Percentiles rank a stretch among this genome's conserved stretches.
Evolutionary conservation across 1,140 invertebrate species (phyloP).

Genomic region (Phymastichus coffea): DNA sequence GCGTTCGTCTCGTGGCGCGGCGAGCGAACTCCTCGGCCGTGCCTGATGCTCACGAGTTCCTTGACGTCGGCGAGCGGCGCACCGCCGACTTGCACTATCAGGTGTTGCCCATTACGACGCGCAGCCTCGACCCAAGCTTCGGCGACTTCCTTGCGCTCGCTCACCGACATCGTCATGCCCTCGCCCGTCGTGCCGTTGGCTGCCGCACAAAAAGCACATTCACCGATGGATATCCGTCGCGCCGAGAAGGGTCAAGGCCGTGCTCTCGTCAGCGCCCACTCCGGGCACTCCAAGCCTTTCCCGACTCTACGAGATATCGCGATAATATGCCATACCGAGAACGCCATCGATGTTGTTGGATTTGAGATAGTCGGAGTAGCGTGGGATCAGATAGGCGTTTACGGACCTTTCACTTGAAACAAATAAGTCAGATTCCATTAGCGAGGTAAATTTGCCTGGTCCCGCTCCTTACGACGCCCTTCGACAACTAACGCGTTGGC

Average conservation of each 20-base stretch:
- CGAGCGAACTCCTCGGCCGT: too few relatives aligned
- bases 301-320: too few relatives aligned
- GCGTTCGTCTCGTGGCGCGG: not conserved
- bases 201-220: slow-evolving; percentile 38
- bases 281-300: too few relatives aligned
- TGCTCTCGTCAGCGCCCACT: too few relatives aligned
- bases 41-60: slow-evolving; percentile 65
- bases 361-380: slow-evolving; percentile 6
- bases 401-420: not conserved
- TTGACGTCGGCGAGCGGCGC: slow-evolving; percentile 69
- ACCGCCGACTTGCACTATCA: slow-evolving; percentile 80
- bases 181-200: slow-evolving; percentile 81
- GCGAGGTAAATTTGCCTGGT: too few relatives aligned
- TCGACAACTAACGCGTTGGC: slow-evolving; percentile 2
- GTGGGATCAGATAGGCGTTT: not conserved
- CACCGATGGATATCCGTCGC: not conserved
- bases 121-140: slow-evolving; percentile 67
- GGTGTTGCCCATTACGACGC: slow-evolving; percentile 60
- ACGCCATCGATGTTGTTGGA: slow-evolving; percentile 3
- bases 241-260: too few relatives aligned
- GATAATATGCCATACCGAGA: not conserved
- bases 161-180: slow-evolving; percentile 68
- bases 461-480: too few relatives aligned
- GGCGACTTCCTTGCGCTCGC: slow-evolving; percentile 68
- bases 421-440: too few relatives aligned